Conservation (phyloP, 2,797 vertebrate genomes). For the Amniataba percoides region DNA sequence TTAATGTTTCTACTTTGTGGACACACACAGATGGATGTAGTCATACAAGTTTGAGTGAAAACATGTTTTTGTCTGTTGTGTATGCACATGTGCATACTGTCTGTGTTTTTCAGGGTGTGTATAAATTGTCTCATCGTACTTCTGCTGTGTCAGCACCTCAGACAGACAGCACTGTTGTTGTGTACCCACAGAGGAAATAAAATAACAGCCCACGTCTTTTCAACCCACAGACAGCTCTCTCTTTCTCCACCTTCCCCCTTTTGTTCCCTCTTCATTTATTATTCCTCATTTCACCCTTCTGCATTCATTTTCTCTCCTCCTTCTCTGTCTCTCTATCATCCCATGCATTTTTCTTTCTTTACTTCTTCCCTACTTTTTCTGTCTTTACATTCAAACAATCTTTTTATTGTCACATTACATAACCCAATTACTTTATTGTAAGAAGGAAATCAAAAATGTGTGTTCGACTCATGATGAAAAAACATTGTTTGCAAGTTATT, state of each 20-base stretch:
- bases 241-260: slow-evolving; percentile 30
- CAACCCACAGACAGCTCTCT: slow-evolving; percentile 69
- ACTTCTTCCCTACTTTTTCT: neutral
- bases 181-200: slow-evolving; percentile 84
- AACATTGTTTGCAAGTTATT: neutral
- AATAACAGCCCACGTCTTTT: slow-evolving; percentile 80
- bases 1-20: neutral
- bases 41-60: slow-evolving; percentile 3
- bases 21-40: neutral
- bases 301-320: slow-evolving; percentile 25
- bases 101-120: slow-evolving; percentile 30
- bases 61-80: slow-evolving; percentile 16
- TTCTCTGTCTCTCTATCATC: slow-evolving; percentile 10
- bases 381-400: neutral
- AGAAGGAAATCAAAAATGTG: neutral
- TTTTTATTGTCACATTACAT: neutral
- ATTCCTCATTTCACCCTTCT: slow-evolving; percentile 53
- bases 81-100: neutral
- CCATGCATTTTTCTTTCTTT: neutral
- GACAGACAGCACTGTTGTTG: slow-evolving; percentile 79
- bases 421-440: neutral
- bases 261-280: slow-evolving; percentile 53
- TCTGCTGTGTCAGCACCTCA: slow-evolving; percentile 82
- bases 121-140: slow-evolving; percentile 57
- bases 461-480: neutral